A percentile compares a stretch with the other conserved stretches of the same genome.
Evolutionary conservation across 2,888 invertebrate species (phyloP).

Genomic region (Teleogryllus oceanicus): DNA sequence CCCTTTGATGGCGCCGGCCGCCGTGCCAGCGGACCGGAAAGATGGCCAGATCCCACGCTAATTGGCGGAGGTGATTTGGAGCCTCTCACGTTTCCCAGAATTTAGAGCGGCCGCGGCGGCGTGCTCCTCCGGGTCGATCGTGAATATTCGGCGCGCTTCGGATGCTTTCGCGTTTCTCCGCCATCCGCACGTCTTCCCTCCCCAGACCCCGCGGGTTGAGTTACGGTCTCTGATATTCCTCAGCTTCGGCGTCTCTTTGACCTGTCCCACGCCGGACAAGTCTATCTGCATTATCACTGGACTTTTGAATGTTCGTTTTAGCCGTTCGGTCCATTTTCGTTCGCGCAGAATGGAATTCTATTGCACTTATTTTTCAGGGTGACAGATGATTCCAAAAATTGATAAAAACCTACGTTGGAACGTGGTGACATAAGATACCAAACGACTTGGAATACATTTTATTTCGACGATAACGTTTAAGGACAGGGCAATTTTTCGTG

Average conservation of each 20-base stretch:
- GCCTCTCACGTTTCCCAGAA: constrained; percentile 18
- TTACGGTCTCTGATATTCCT: not conserved
- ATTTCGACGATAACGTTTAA: no score
- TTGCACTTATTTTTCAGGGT: no score
- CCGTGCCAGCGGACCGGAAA: not conserved
- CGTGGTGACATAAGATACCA: no score
- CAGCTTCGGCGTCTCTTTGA: not conserved
- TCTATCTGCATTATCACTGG: not conserved
- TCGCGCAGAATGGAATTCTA: no score
- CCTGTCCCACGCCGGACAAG: not conserved
- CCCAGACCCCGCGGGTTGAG: not conserved
- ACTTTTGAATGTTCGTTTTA: not conserved
- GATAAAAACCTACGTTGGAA: no score
- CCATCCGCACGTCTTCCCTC: not conserved
- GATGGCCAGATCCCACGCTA: not conserved
- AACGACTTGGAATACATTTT: no score
- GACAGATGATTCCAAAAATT: no score
- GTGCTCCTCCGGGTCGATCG: not conserved
- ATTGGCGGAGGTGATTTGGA: constrained; percentile 18
- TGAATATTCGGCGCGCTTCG: not conserved
- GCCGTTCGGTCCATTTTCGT: no score
- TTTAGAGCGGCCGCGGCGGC: not conserved
- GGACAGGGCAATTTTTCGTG: no score
- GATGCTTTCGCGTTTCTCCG: not conserved
- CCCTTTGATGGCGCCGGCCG: not conserved